A percentile compares a stretch with the other conserved stretches of the same genome.
Evolutionary conservation across 2,888 invertebrate species (phyloP).

Genomic region (Caenorhabditis sulstoni): DNA sequence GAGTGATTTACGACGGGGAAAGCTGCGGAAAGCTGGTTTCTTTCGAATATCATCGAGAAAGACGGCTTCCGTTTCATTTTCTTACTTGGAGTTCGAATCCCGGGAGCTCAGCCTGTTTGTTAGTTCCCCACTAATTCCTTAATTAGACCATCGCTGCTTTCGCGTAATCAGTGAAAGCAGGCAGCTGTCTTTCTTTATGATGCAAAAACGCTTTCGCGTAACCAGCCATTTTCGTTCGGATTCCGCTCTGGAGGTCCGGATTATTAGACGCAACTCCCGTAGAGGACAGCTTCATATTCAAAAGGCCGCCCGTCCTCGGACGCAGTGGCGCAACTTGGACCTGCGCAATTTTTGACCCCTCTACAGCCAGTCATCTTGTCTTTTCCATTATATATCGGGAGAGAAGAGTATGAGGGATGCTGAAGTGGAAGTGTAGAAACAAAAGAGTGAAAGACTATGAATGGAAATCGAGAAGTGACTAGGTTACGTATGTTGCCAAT

Average conservation of each 20-base stretch:
- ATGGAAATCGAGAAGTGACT: not conserved
- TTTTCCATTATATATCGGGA: not conserved
- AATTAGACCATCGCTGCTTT: conserved; percentile 11
- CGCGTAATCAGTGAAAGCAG: conserved; percentile 13
- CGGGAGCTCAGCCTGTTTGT: too few species aligned
- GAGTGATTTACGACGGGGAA: conserved; percentile 29
- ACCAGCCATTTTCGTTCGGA: conserved; percentile 9
- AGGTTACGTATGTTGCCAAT: too few species aligned
- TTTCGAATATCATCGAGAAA: not conserved
- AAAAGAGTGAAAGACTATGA: not conserved
- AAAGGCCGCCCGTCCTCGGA: conserved; percentile 27
- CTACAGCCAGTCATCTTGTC: too few species aligned
- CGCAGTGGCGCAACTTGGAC: conserved; percentile 18
- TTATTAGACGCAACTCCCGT: conserved; percentile 19
- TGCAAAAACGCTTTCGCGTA: conserved; percentile 23
- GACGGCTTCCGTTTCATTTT: too few species aligned
- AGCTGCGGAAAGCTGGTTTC: not conserved
- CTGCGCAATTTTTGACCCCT: conserved; percentile 43
- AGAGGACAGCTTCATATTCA: conserved; percentile 34
- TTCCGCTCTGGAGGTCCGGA: conserved; percentile 9
- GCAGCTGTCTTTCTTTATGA: conserved; percentile 48
- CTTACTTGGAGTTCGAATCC: too few species aligned
- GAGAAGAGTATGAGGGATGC: not conserved
- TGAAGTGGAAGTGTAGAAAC: not conserved
- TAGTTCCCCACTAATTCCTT: too few species aligned